Percentiles rank a stretch among this genome's conserved stretches.
phyloP scores from a whole-genome alignment of 2,888 invertebrate species.

The Lordiphosa fenestrarum region DNA sequence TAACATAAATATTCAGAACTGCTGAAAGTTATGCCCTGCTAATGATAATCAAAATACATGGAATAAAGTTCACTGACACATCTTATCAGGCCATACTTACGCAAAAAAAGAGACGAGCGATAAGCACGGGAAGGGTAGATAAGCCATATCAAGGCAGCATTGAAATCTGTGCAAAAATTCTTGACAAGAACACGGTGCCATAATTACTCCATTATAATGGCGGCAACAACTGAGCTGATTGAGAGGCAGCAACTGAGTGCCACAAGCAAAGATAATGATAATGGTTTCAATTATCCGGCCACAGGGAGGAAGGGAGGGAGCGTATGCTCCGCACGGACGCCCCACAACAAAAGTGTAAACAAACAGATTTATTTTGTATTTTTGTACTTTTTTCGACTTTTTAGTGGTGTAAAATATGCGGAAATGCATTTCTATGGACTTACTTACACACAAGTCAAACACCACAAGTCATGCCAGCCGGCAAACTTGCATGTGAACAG shows the following conservation, averaged over 20 bases:
- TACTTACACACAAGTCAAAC: slow-evolving; percentile 60
- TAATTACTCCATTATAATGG: slow-evolving; percentile 71
- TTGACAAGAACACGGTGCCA: slow-evolving; percentile 41
- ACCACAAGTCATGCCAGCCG: slow-evolving; percentile 65
- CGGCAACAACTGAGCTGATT: slow-evolving; percentile 51
- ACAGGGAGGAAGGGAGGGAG: slow-evolving; percentile 9
- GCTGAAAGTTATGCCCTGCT: slow-evolving; percentile 20
- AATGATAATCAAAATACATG: slow-evolving; percentile 19
- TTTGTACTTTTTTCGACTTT: slow-evolving; percentile 59
- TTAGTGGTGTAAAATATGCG: slow-evolving; percentile 75
- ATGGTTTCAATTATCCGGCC: slow-evolving; percentile 66
- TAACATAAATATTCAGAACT: slow-evolving; percentile 48
- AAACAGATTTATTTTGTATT: slow-evolving; percentile 46
- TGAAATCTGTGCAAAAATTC: slow-evolving; percentile 55
- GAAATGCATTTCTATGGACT: slow-evolving; percentile 75
- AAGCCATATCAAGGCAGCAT: slow-evolving; percentile 32
- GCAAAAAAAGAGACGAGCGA: background rate
- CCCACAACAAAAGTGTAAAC: slow-evolving; percentile 67
- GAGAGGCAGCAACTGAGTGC: slow-evolving; percentile 20
- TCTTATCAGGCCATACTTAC: slow-evolving; percentile 44
- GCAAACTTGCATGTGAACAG: slow-evolving; percentile 63
- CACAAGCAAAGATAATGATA: slow-evolving; percentile 62
- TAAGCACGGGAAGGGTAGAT: slow-evolving; percentile 4
- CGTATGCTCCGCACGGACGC: slow-evolving; percentile 15
- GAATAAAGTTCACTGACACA: slow-evolving; percentile 59